These are phyloP conservation scores for Aporophyla nigra DNA, from an alignment of 2,888 invertebrate genomes.

Conservation along the genomic window DNA sequence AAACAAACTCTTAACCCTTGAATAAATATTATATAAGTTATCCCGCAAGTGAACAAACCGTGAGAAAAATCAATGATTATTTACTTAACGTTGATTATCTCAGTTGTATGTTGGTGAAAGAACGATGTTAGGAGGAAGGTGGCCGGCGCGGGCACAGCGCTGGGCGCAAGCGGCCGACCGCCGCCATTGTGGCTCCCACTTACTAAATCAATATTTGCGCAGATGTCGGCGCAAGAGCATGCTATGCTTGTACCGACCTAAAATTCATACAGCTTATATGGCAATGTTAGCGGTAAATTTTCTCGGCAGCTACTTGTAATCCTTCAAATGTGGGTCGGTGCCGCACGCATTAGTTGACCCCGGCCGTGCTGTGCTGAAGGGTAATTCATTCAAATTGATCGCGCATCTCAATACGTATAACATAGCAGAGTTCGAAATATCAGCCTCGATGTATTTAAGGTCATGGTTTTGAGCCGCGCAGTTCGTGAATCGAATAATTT, in stretches of 20 bases:
- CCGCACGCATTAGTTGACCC: slow-evolving; percentile 89
- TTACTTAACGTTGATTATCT: slow-evolving; percentile 75
- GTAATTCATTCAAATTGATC: slow-evolving; percentile 85
- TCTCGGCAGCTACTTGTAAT: slow-evolving; percentile 90
- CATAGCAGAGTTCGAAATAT: slow-evolving; percentile 62
- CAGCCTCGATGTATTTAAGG: slow-evolving; percentile 56
- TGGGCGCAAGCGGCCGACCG: slow-evolving; percentile 75
- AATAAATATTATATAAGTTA: slow-evolving; percentile 58
- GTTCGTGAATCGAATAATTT: slow-evolving; percentile 59
- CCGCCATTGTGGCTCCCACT: slow-evolving; percentile 86
- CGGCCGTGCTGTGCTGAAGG: slow-evolving; percentile 81
- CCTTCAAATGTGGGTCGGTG: slow-evolving; percentile 90
- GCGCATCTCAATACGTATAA: slow-evolving; percentile 71
- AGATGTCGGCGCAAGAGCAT: slow-evolving; percentile 90
- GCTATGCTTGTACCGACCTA: slow-evolving; percentile 90
- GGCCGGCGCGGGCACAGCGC: slow-evolving; percentile 72
- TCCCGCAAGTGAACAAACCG: slow-evolving; percentile 53
- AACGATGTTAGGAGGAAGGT: slow-evolving; percentile 73
- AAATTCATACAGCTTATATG: slow-evolving; percentile 91
- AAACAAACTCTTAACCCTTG: slow-evolving; percentile 58
- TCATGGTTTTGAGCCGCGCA: slow-evolving; percentile 37
- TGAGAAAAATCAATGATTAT: slow-evolving; percentile 74
- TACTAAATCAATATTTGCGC: slow-evolving; percentile 91
- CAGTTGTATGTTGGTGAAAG: slow-evolving; percentile 73
- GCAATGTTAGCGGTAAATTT: slow-evolving; percentile 91